Evolutionary conservation across 1,140 invertebrate genomes (phyloP).

Genomic region (Cyclargus thomasi): DNA sequence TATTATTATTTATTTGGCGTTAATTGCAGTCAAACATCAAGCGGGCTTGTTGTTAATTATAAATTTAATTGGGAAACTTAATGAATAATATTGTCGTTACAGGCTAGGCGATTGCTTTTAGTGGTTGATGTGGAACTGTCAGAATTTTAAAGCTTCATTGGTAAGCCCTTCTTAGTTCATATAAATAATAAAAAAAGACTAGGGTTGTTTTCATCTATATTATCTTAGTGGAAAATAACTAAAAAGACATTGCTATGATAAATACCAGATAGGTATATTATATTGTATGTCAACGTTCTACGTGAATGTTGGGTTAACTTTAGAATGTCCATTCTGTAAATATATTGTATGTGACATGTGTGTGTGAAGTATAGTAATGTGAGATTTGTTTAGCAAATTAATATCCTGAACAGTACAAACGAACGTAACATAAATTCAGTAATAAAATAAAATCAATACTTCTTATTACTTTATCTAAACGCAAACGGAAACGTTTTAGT

Average conservation of each 20-base stretch:
- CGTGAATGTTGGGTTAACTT: too few relatives aligned
- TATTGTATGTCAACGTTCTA: too few relatives aligned
- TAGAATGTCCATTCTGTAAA: too few relatives aligned
- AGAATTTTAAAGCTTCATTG: background rate
- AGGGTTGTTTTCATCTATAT: background rate
- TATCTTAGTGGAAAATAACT: too few relatives aligned
- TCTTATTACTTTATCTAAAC: background rate
- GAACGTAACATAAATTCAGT: too few relatives aligned
- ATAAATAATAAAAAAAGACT: background rate
- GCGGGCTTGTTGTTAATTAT: constrained; percentile 12
- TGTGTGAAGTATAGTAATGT: too few relatives aligned
- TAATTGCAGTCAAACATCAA: constrained; percentile 14
- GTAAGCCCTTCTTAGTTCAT: background rate
- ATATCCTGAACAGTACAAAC: too few relatives aligned
- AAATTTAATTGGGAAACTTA: constrained; percentile 11
- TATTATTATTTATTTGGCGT: constrained; percentile 7
- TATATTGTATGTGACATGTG: too few relatives aligned
- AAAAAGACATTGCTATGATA: too few relatives aligned
- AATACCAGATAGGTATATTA: too few relatives aligned
- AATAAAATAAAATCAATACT: background rate
- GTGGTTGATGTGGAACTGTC: background rate
- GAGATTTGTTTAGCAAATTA: too few relatives aligned
- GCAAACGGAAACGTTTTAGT: constrained; percentile 28
- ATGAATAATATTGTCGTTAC: background rate
- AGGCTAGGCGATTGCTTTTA: constrained; percentile 8